Evolutionary conservation across 2,797 vertebrate genomes (phyloP), one percentile per base, ranked within the genome.

Genomic region (Eremophila alpestris): DNA sequence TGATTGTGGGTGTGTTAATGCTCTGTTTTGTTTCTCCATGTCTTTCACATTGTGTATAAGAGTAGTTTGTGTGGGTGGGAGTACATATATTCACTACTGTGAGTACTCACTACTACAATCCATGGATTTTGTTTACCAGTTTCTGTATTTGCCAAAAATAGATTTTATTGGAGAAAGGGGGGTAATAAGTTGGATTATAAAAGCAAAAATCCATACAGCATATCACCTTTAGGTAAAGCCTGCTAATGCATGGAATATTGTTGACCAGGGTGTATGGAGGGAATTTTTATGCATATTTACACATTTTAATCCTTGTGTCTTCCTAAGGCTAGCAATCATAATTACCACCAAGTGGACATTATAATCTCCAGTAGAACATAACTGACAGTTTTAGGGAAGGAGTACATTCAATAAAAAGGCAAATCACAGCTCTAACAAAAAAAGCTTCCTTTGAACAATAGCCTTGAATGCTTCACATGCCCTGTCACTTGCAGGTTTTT

Each of bases 121-220:
- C 32, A 26, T 29, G 16, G 34, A 51, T 54, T 89, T 88, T 78
- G 7, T 80, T 88, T 86, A 68, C 22, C 11, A 64, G 14, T 22
- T 54, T 78, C 29, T 52, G 1, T 36, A 62, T 73, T 89, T 87
- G 9, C 3, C 41, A 73, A 45, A 24, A 64, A 48, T n/a, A 26
- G 5, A 32, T 74, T 73, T 79, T 69, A 19, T 24, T 75, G 22
- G 26, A 43, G 7, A 14, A 78, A 52, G 3, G 2, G 2, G 5
- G 3, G 2, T 14, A 68, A 23, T 48, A 56, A 67, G 0, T 29
- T n/a, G 4, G 10, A 40, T 76, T 36, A 73, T 73, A 86, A 43
- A 83, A 16, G 0, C 2, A 15, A 55, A 45, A 24, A 32, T 10
- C 4, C 13, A 32, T 20, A 8, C 4, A 83, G 3, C 6, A 6